Evolutionary conservation across 2,113 vertebrate genomes (phyloP).

Genomic region (Lepus americanus): DNA sequence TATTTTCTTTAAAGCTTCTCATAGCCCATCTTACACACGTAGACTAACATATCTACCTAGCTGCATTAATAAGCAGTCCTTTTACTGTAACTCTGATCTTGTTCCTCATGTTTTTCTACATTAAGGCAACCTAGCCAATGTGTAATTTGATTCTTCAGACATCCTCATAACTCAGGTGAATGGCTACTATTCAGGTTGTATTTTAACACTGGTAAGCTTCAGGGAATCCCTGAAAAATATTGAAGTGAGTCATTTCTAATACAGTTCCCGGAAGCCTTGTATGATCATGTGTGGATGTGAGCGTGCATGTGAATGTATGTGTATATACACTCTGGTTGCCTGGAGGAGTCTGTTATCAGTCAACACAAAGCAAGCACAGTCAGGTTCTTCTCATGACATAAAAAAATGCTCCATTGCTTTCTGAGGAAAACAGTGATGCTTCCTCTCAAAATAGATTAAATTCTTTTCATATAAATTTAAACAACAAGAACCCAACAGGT

Average conservation of each 20-base stretch:
- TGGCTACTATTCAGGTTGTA: conserved; percentile 4
- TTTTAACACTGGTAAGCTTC: background rate
- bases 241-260: background rate
- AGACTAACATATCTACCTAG: too few relatives aligned
- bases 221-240: background rate
- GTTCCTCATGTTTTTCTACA: background rate
- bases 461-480: background rate
- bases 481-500: background rate
- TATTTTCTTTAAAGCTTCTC: too few relatives aligned
- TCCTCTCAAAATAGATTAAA: background rate
- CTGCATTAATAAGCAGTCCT: background rate
- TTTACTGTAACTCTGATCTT: background rate
- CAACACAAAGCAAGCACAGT: background rate
- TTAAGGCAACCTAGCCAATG: background rate
- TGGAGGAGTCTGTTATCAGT: background rate
- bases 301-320: background rate
- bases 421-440: background rate
- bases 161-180: background rate
- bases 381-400: background rate
- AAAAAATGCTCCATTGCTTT: background rate
- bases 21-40: too few relatives aligned
- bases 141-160: conserved; percentile 23
- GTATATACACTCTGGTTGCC: background rate
- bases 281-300: background rate
- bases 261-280: background rate